Base-by-base conservation (phyloP, 1,140 invertebrate genomes). In the Drosophila takahashii region DNA sequence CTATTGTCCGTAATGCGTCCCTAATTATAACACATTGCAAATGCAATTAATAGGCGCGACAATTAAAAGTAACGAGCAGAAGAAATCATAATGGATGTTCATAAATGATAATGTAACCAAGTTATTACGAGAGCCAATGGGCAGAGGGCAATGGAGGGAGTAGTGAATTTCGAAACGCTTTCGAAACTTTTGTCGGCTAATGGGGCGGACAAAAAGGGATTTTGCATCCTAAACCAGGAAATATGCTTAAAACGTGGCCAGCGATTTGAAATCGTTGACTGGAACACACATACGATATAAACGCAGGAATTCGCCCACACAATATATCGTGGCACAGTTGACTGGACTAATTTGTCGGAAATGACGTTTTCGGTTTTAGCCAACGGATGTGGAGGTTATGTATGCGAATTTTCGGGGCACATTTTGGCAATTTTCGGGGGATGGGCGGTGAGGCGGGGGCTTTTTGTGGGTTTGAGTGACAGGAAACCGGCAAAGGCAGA, bases 271-370 rank as follows among this genome's bases (percentile, higher is more conserved):
- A 72, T 86, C 58, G 64, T 81, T 65, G 16, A 85, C 48, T 34
- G 69, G 16, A 66, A 54, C 34, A 42, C 50, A 57, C 45, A 79
- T 41, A 5, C 42, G 42, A 45, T 22, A 45, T 22, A 26, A 13
- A 45, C 16, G n/a, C 8, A 10, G 41, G 37, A 26, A 64, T 45
- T 41, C 8, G 16, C 42, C 26, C 29, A 26, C 64, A 65, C 70
- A 79, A 80, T 72, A 81, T 65, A 66, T 57, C 52, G 79, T 64
- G 73, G 78, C 69, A 37, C 69, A 81, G 83, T 86, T 81, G 83
- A 87, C 83, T 86, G 70, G 65, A 73, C 83, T 86, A 86, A 86
- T 86, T 86, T 86, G 75, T 87, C 83, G 81, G 83, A 87, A 86
- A 86, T 87, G 66, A 87, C 81, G 56, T 87, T 86, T 86, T 71